A percentile compares a stretch with the other conserved stretches of the same genome.
Evolutionary conservation across 2,888 invertebrate genomes (phyloP).

Genomic region (Nycteola revayana): DNA sequence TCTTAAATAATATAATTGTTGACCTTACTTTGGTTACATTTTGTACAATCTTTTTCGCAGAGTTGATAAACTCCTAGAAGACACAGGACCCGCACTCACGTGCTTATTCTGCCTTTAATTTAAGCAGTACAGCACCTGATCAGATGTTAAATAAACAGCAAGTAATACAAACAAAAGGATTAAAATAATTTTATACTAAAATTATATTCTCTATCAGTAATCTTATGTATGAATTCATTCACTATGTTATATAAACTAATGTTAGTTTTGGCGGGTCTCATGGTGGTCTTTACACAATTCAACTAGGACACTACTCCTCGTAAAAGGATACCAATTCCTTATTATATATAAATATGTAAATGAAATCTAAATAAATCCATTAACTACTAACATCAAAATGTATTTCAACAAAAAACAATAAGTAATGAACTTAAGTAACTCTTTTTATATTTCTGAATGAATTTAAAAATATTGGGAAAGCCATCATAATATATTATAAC

Average conservation of each 20-base stretch:
- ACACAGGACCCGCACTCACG: no score
- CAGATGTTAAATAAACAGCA: conserved; percentile 14
- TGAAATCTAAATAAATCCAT: conserved; percentile 3
- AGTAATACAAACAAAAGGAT: conserved; percentile 24
- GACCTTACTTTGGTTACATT: no score
- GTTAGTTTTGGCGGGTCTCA: conserved; percentile 37
- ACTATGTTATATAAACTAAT: conserved; percentile 33
- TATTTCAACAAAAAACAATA: conserved; percentile 13
- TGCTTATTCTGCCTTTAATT: no score
- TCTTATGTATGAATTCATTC: conserved; percentile 33
- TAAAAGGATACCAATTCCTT: conserved; percentile 19
- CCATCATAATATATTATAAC: no score
- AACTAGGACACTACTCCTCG: conserved; percentile 24
- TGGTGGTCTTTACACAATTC: conserved; percentile 22
- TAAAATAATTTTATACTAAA: conserved; percentile 25
- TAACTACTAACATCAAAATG: conserved; percentile 10
- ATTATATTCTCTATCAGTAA: conserved; percentile 24
- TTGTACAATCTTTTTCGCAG: no score
- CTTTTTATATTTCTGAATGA: conserved; percentile 30
- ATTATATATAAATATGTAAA: conserved; percentile 15
- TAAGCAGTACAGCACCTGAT: no score
- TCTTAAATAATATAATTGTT: no score
- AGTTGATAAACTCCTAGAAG: no score
- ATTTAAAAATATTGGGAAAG: conserved; percentile 10
- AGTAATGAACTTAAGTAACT: conserved; percentile 29